Percentiles rank a stretch among this genome's conserved stretches.
Evolutionary conservation across 2,113 vertebrate species (phyloP).

Genomic region (Isurus oxyrinchus): DNA sequence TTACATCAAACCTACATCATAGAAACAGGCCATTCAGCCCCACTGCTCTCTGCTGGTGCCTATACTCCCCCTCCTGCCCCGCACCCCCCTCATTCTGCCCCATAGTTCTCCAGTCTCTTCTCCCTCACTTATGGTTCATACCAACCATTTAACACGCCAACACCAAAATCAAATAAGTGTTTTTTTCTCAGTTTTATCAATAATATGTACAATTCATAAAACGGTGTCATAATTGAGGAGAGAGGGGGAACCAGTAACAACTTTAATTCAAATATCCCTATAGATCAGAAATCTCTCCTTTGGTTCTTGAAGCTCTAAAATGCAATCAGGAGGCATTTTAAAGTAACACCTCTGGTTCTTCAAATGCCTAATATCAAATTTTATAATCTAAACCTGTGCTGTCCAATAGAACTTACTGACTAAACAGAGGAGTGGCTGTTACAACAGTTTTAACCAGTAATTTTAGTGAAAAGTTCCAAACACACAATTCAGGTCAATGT

Average conservation of each 20-base stretch:
- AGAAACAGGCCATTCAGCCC: neutral
- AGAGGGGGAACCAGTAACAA: neutral
- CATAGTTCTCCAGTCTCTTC: neutral
- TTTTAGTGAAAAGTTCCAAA: neutral
- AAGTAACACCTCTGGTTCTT: neutral
- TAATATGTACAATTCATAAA: neutral
- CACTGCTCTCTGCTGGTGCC: neutral
- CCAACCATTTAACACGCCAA: neutral
- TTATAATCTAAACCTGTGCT: too few species aligned
- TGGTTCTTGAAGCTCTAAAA: neutral
- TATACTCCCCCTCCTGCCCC: neutral
- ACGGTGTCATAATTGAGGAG: neutral
- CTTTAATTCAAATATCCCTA: neutral
- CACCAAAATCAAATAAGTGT: neutral
- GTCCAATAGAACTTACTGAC: too few species aligned
- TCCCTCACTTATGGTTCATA: neutral
- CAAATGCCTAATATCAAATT: neutral
- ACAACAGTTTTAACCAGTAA: neutral
- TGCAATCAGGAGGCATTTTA: neutral
- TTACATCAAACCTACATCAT: neutral
- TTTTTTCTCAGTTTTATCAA: neutral
- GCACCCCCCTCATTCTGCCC: neutral
- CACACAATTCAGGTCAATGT: neutral
- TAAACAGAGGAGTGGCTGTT: too few species aligned
- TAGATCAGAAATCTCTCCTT: neutral